Percentiles rank a stretch among this genome's conserved stretches.
Evolutionary conservation across 2,113 vertebrate genomes (phyloP).

Genomic region (Sinocyclocheilus anophthalmus): DNA sequence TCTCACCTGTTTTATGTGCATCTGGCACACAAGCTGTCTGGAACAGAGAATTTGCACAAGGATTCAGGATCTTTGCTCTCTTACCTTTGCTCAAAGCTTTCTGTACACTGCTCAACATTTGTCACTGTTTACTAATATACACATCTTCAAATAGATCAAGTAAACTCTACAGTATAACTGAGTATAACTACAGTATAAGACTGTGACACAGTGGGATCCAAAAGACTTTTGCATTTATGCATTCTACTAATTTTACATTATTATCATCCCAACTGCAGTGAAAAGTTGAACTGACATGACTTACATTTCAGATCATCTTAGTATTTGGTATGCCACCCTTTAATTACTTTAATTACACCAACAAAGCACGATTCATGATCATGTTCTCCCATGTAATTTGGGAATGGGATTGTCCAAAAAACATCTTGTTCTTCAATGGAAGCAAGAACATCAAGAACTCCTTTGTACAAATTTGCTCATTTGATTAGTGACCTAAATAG

Average conservation of each 20-base stretch:
- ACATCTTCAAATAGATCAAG: background rate
- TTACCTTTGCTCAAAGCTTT: background rate
- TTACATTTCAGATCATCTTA: background rate
- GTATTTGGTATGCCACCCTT: background rate
- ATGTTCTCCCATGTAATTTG: background rate
- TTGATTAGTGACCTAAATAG: background rate
- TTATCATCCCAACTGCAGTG: background rate
- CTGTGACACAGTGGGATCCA: background rate
- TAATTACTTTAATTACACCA: background rate
- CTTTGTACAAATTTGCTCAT: background rate
- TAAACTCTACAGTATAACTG: background rate
- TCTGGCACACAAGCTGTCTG: conserved; percentile 20
- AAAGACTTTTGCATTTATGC: background rate
- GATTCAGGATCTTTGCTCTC: background rate
- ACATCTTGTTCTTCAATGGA: background rate
- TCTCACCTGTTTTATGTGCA: conserved; percentile 51
- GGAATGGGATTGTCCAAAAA: background rate
- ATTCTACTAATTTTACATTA: too few relatives aligned
- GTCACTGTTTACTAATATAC: background rate
- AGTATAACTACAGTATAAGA: background rate
- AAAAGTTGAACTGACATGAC: background rate
- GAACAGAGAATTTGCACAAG: conserved; percentile 43
- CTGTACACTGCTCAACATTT: conserved; percentile 8
- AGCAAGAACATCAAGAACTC: background rate
- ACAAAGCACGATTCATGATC: background rate